Evolutionary conservation across 2,113 vertebrate species (phyloP).

Genomic region (Corvus moneduloides): DNA sequence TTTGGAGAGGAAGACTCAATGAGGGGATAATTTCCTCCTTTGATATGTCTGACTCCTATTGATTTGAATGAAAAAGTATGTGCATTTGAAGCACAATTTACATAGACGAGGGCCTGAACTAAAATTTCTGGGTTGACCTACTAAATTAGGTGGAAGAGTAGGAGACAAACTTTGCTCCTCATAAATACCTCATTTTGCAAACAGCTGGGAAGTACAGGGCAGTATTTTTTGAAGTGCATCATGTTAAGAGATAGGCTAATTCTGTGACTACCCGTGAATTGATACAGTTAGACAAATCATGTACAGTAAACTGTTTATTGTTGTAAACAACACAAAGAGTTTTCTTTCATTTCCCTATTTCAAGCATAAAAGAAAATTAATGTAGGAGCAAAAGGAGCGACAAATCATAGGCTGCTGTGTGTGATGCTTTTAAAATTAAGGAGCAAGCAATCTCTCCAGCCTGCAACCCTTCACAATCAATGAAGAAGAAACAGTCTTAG

Average conservation of each 20-base stretch:
- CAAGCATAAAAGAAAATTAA: background rate
- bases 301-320: background rate
- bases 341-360: background rate
- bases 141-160: background rate
- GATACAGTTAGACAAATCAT: background rate
- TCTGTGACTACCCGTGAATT: background rate
- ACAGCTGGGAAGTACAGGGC: background rate
- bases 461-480: background rate
- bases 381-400: background rate
- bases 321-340: background rate
- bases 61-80: conserved; percentile 51
- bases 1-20: conserved; percentile 33
- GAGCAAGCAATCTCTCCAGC: background rate
- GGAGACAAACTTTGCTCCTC: background rate
- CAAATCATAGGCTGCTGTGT: background rate
- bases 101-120: background rate
- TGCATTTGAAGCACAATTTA: conserved; percentile 12
- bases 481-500: background rate
- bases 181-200: background rate
- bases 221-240: background rate
- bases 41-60: conserved; percentile 46
- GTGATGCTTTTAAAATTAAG: background rate
- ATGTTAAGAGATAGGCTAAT: background rate
- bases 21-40: conserved; percentile 54
- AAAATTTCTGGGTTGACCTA: background rate